A percentile compares a stretch with the other conserved stretches of the same genome.
Evolutionary conservation across 2,113 vertebrate genomes (phyloP).

Genomic region (Barnardius zonarius): DNA sequence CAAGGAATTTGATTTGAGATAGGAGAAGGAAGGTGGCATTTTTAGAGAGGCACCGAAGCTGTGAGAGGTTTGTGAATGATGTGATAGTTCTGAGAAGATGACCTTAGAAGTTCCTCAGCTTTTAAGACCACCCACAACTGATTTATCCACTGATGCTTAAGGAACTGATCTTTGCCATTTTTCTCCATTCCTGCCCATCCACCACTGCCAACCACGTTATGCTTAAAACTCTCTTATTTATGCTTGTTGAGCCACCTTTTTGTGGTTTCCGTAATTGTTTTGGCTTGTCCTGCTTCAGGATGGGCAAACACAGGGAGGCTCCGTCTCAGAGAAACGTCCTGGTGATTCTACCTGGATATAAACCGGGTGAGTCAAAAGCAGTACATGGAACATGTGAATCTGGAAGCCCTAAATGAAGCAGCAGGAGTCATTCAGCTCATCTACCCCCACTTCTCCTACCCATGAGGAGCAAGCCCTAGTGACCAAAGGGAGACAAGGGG

Average conservation of each 20-base stretch:
- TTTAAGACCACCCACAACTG: not conserved
- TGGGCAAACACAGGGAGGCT: not conserved
- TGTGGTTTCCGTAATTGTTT: not conserved
- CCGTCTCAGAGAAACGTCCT: not conserved
- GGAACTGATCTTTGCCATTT: not conserved
- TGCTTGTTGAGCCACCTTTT: not conserved
- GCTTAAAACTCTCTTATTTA: not conserved
- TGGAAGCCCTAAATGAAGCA: not conserved
- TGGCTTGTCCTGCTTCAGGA: not conserved
- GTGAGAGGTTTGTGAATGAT: not conserved
- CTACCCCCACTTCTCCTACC: not conserved
- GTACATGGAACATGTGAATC: not conserved
- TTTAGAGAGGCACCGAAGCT: not conserved
- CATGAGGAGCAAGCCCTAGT: not conserved
- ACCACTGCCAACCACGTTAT: not conserved
- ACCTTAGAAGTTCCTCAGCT: not conserved
- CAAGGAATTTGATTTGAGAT: not conserved
- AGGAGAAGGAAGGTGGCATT: not conserved
- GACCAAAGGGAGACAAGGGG: not conserved
- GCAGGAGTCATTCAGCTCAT: not conserved
- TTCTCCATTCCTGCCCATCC: not conserved
- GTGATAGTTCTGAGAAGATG: not conserved
- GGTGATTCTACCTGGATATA: not conserved
- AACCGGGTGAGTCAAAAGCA: not conserved
- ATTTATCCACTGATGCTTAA: not conserved